Conservation (phyloP, 2,797 vertebrate genomes). For the Anas georgica region DNA sequence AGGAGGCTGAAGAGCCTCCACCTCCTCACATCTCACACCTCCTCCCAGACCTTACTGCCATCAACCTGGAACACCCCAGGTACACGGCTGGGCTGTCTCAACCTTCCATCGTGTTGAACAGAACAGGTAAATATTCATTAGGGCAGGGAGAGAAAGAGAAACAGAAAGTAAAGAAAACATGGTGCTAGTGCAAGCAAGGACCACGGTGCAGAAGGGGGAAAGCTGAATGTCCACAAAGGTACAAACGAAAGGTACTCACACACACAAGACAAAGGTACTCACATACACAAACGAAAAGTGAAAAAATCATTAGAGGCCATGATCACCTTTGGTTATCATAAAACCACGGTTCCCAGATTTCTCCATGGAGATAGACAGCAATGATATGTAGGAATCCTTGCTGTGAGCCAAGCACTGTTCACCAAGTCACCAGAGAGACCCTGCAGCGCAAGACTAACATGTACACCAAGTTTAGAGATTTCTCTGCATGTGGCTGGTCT, state of each 20-base stretch:
- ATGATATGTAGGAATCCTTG: not conserved
- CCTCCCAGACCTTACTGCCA: not conserved
- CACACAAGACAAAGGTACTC: too few relatives aligned
- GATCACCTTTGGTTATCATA: not conserved
- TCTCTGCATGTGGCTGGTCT: not conserved
- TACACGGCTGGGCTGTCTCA: not conserved
- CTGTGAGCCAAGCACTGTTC: not conserved
- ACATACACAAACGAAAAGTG: not conserved
- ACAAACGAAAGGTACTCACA: too few relatives aligned
- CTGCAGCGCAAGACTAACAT: not conserved
- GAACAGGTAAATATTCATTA: not conserved
- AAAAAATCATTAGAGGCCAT: not conserved
- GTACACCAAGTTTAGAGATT: not conserved
- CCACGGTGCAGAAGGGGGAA: not conserved
- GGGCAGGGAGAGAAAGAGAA: not conserved
- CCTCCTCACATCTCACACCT: not conserved
- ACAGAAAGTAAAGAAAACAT: not conserved
- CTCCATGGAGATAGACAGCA: not conserved
- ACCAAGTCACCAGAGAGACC: not conserved
- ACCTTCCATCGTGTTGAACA: not conserved
- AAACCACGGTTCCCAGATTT: not conserved
- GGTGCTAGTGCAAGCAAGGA: not conserved
- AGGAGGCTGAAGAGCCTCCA: not conserved
- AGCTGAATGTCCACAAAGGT: not conserved
- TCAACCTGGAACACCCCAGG: fast-evolving